phyloP scores from a whole-genome alignment of 2,888 invertebrate genomes.

The Steinernema carpocapsae region DNA sequence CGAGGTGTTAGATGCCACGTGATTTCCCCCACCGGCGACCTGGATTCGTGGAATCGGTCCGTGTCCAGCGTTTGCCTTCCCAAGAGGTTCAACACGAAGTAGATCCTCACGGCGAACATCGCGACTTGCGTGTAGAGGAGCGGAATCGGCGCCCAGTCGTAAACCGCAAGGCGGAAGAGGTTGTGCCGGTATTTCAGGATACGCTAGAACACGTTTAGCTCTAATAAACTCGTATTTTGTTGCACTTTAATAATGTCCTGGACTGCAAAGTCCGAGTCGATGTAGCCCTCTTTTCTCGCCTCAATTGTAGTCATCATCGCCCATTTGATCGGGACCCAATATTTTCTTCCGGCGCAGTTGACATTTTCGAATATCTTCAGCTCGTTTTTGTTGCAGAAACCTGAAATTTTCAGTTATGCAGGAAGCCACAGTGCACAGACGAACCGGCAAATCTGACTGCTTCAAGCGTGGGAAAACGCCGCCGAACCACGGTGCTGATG shows the following conservation, averaged over 20 bases:
- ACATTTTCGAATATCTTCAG: conserved; percentile 44
- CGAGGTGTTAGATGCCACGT: no score
- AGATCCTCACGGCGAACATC: conserved; percentile 59
- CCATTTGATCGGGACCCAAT: conserved; percentile 67
- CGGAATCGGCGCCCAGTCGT: conserved; percentile 67
- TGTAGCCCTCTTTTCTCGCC: conserved; percentile 38
- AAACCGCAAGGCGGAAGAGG: conserved; percentile 60
- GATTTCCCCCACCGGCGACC: neutral
- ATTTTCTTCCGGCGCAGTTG: conserved; percentile 54
- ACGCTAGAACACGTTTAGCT: no score
- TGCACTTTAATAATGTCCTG: conserved; percentile 38
- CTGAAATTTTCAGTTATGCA: conserved; percentile 44
- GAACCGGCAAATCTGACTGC: neutral
- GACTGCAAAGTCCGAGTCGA: conserved; percentile 43
- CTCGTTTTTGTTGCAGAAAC: conserved; percentile 58
- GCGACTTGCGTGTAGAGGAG: conserved; percentile 66
- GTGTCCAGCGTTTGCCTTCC: conserved; percentile 41
- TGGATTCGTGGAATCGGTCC: conserved; percentile 29
- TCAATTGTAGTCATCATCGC: conserved; percentile 39
- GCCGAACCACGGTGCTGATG: neutral
- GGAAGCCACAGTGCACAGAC: neutral
- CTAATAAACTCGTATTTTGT: conserved; percentile 36
- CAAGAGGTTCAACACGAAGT: conserved; percentile 43
- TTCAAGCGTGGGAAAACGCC: neutral
- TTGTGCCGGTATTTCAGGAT: conserved; percentile 60